Conservation (phyloP, 2,888 invertebrate species). For the Dynastes hyllus region DNA sequence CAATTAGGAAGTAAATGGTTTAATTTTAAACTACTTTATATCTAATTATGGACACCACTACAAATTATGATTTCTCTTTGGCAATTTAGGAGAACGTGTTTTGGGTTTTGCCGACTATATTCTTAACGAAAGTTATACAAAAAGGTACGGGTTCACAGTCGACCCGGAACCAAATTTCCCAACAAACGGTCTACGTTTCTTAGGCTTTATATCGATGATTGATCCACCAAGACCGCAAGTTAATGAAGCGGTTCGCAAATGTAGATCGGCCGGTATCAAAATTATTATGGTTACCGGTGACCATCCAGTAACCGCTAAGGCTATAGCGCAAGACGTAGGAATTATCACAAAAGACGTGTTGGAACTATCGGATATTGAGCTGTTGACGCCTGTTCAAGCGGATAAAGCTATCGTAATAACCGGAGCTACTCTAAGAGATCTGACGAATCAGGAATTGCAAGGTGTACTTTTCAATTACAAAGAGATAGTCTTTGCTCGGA, state of each 20-base stretch:
- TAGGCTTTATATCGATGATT: conserved; percentile 78
- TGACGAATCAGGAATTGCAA: conserved; percentile 72
- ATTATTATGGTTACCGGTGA: conserved; percentile 89
- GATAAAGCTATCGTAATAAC: conserved; percentile 75
- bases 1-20: too few relatives aligned
- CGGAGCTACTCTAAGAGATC: conserved; percentile 71
- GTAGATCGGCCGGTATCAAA: conserved; percentile 85
- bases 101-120: conserved; percentile 86
- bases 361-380: conserved; percentile 63
- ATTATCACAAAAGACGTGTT: conserved; percentile 76
- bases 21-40: too few relatives aligned
- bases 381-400: conserved; percentile 55
- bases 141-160: conserved; percentile 74
- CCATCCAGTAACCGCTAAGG: conserved; percentile 87
- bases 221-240: conserved; percentile 81
- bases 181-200: conserved; percentile 76
- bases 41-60: too few relatives aligned
- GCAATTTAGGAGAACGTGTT: conserved; percentile 82
- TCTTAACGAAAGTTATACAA: conserved; percentile 73
- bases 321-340: conserved; percentile 83
- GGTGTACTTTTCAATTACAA: conserved; percentile 74
- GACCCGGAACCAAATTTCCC: conserved; percentile 81
- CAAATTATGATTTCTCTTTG: background rate
- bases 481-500: conserved; percentile 79
- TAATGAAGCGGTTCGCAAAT: conserved; percentile 79